A percentile compares a stretch with the other conserved stretches of the same genome.
Conservation (phyloP, 2,113 vertebrate genomes). For the Phylloscopus whistleri region DNA sequence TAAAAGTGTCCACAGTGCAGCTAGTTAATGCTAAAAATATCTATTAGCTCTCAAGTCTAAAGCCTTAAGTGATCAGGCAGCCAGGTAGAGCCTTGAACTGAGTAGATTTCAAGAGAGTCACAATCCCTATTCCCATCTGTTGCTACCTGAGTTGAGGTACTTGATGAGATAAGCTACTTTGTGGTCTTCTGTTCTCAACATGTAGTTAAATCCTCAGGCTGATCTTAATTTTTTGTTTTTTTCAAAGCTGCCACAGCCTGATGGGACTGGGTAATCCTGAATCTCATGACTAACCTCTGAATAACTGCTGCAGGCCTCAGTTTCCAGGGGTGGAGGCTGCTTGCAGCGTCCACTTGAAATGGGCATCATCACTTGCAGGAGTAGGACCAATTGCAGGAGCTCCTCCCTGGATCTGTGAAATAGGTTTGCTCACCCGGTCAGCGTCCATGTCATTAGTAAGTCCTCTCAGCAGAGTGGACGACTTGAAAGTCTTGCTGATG, state of each 20-base stretch:
- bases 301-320: neutral
- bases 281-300: neutral
- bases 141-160: constrained; percentile 15
- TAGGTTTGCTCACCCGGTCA: neutral
- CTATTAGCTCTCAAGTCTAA: neutral
- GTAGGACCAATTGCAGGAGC: neutral
- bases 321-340: neutral
- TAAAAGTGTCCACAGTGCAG: neutral
- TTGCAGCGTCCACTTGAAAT: neutral
- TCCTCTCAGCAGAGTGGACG: neutral
- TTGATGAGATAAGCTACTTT: constrained; percentile 13
- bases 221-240: neutral
- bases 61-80: neutral
- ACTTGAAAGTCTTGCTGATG: neutral
- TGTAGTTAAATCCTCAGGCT: neutral
- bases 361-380: neutral
- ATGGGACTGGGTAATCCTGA: neutral
- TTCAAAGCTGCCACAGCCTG: neutral
- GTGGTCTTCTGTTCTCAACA: neutral
- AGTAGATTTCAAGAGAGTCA: neutral
- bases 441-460: neutral
- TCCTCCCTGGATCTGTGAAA: neutral
- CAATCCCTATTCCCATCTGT: constrained; percentile 7
- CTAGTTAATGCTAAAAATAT: constrained; percentile 14
- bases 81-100: neutral